Evolutionary conservation across 2,797 vertebrate species (phyloP), one percentile per base, ranked within the genome.

Genomic region (Forpus xanthops): DNA sequence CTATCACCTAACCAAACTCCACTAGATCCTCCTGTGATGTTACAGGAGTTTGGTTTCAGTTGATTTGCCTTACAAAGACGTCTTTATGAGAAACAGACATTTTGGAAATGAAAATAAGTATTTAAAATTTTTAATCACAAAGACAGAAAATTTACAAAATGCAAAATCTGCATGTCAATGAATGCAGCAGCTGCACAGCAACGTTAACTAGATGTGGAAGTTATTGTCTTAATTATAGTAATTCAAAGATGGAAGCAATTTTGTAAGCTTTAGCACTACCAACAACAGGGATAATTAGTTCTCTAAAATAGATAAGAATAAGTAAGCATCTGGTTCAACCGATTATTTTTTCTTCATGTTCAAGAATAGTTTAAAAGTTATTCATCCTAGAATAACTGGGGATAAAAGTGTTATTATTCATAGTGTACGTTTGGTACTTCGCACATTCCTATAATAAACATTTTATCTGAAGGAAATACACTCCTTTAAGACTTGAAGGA

Each of bases 221-320:
- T 97, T 98, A 97, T 92, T 83, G 91, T 94, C 92, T 97, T 98
- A 98, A 98, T 98, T 98, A 98, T 97, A 97, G 97, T 98, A 98
- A 98, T 98, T 97, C 96, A 96, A 96, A 96, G 95, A 96, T 97
- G 97, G 97, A 98, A 97, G 95, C 94, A 94, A 97, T 97, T 97
- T 95, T 87, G 77, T 90, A 92, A 96, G 95, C 96, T 97, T 87
- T 94, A 94, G 90, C 87, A 84, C 85, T 90, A 96, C 94, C 94
- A 96, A 97, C 95, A 89, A 96, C 94, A 96, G 95, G 96, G 96
- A 97, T 96, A 97, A 97, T 98, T 98, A 97, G 87, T 95, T 96
- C 96, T 97, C 96, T 93, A 96, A 97, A 97, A 96, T 91, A 97
- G 97, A 97, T 95, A 93, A 95, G 87, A 94, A 85, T 71, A 96